Percentiles rank a stretch among this genome's conserved stretches.
These are phyloP conservation scores for Gila robusta DNA, from an alignment of 2,797 vertebrate genomes.

Conservation along the genomic window DNA sequence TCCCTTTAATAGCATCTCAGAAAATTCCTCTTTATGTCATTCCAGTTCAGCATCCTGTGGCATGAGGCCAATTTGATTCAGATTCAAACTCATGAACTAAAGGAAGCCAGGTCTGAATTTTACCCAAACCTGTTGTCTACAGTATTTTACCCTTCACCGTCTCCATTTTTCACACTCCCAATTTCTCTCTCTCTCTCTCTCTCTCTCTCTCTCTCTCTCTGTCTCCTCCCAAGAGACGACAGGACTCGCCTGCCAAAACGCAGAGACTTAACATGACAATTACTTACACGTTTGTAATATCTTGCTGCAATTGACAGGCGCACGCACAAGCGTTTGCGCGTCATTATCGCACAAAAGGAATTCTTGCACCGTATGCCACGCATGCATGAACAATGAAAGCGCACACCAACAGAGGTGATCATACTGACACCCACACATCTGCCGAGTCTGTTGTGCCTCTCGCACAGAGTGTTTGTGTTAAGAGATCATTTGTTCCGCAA, in stretches of 20 bases:
- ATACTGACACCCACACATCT: slow-evolving; percentile 32
- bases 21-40: not conserved
- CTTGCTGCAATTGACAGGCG: not conserved
- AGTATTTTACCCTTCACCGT: not conserved
- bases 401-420: slow-evolving; percentile 28
- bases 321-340: not conserved
- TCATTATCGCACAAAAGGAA: slow-evolving; percentile 33
- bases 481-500: slow-evolving; percentile 51
- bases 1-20: not conserved
- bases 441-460: slow-evolving; percentile 31
- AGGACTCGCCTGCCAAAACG: slow-evolving; percentile 15
- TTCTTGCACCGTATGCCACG: slow-evolving; percentile 28
- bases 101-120: slow-evolving; percentile 12
- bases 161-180: not conserved
- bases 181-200: slow-evolving; percentile 21
- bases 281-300: slow-evolving; percentile 27
- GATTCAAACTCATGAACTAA: not conserved
- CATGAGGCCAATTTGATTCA: not conserved
- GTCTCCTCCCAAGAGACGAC: slow-evolving; percentile 4
- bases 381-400: slow-evolving; percentile 32
- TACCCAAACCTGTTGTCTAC: not conserved
- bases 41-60: not conserved
- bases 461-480: slow-evolving; percentile 34
- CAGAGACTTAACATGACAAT: slow-evolving; percentile 34
- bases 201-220: slow-evolving; percentile 6